A percentile compares a stretch with the other conserved stretches of the same genome.
phyloP scores from a whole-genome alignment of 2,888 invertebrate genomes.

The Rhynchonema sp. region DNA sequence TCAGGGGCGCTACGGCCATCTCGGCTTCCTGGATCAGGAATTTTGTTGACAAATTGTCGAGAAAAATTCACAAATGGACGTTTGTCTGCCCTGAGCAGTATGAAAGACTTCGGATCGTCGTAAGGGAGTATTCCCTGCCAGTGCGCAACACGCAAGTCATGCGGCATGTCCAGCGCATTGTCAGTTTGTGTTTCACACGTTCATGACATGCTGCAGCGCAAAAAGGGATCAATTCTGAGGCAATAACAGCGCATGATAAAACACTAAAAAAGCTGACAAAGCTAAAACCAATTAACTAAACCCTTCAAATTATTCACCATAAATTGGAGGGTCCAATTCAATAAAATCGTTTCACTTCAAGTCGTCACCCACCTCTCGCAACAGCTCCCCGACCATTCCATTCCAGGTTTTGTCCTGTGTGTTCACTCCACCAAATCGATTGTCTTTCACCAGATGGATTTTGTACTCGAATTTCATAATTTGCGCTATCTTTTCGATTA shows the following conservation, averaged over 20 bases:
- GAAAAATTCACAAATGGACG: too few species aligned
- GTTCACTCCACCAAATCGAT: constrained; percentile 27
- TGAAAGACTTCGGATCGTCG: too few species aligned
- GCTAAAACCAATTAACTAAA: neutral
- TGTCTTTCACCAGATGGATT: constrained; percentile 26
- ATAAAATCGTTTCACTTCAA: neutral
- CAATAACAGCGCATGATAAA: neutral
- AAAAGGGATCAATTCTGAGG: neutral
- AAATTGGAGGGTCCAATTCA: neutral
- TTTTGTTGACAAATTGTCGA: neutral
- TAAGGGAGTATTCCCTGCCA: too few species aligned
- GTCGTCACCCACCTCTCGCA: constrained; percentile 13
- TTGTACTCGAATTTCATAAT: constrained; percentile 29
- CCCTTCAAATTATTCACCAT: neutral
- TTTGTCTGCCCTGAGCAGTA: too few species aligned
- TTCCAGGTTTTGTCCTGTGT: constrained; percentile 25
- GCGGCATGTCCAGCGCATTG: too few species aligned
- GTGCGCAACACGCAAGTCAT: too few species aligned
- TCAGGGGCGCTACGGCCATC: constrained; percentile 79
- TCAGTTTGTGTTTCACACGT: too few species aligned
- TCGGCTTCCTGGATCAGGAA: constrained; percentile 64
- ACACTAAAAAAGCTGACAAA: neutral
- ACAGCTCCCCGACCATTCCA: constrained; percentile 26
- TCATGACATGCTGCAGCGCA: neutral
- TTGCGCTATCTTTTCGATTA: constrained; percentile 27